phyloP scores from a whole-genome alignment of 2,797 vertebrate genomes.

The Astyanax mexicanus region DNA sequence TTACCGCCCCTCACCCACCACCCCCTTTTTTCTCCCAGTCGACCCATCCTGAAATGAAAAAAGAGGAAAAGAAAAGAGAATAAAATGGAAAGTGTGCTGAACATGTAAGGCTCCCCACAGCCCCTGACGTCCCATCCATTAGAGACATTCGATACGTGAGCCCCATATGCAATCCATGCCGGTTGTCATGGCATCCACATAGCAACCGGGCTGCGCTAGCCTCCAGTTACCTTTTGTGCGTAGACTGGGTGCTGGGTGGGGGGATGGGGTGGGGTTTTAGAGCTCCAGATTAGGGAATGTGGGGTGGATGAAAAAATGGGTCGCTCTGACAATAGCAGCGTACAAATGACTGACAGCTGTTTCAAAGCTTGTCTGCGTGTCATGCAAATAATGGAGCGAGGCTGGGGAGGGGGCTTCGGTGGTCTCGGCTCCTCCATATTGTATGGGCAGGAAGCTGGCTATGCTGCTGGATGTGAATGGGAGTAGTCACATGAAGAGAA shows the following conservation, averaged over 20 bases:
- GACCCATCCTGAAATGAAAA: background rate
- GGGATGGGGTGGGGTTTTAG: conserved; percentile 33
- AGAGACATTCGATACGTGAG: conserved; percentile 80
- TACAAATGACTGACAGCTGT: conserved; percentile 55
- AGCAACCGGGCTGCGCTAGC: conserved; percentile 77
- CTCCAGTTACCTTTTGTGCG: conserved; percentile 70
- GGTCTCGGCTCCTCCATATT: conserved; percentile 47
- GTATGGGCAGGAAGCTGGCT: conserved; percentile 49
- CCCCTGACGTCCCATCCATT: conserved; percentile 61
- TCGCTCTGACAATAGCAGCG: conserved; percentile 49
- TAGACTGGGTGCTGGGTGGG: conserved; percentile 4
- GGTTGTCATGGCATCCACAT: conserved; percentile 82
- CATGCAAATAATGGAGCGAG: conserved; percentile 52
- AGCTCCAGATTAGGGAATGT: conserved; percentile 40
- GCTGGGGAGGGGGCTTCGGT: conserved; percentile 23
- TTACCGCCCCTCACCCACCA: background rate
- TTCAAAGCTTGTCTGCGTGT: conserved; percentile 55
- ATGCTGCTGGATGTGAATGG: conserved; percentile 49
- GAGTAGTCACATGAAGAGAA: conserved; percentile 57
- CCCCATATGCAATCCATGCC: conserved; percentile 78
- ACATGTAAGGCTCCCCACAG: conserved; percentile 38
- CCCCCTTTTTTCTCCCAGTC: background rate
- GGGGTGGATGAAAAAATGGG: conserved; percentile 40
- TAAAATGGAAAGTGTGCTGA: conserved; percentile 39
- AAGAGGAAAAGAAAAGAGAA: background rate